These are phyloP conservation scores for Subanguina moxae DNA, from an alignment of 1,140 invertebrate genomes.

Conservation along the genomic window DNA sequence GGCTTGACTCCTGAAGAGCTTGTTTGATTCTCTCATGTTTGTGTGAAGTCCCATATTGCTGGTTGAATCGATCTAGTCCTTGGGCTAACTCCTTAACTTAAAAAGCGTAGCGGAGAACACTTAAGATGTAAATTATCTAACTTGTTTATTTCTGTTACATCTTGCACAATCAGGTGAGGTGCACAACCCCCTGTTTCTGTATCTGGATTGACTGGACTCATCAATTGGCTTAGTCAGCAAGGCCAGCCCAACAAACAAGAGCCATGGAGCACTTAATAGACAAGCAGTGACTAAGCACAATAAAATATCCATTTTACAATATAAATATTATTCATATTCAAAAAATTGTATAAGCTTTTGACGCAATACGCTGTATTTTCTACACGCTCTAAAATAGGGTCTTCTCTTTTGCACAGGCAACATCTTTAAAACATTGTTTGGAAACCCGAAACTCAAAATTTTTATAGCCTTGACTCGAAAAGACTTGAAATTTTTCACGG, in stretches of 20 bases:
- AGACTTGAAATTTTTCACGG: no score
- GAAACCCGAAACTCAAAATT: no score
- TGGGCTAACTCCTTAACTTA: slow-evolving; percentile 19
- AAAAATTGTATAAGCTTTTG: no score
- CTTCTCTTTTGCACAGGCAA: no score
- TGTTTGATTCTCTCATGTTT: neutral
- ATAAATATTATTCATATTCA: no score
- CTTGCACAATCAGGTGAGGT: slow-evolving; percentile 20
- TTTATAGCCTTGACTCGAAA: no score
- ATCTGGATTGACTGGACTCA: neutral
- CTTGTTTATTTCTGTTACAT: slow-evolving; percentile 17
- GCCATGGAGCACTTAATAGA: neutral
- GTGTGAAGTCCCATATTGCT: neutral
- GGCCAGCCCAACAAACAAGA: neutral
- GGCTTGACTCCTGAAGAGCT: neutral
- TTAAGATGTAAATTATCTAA: slow-evolving; percentile 11
- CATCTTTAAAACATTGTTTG: no score
- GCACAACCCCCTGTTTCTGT: slow-evolving; percentile 3
- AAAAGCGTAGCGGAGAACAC: neutral
- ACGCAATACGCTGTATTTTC: no score
- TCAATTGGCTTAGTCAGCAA: neutral
- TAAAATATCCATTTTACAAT: no score
- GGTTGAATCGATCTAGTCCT: slow-evolving; percentile 14
- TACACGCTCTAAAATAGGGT: no score
- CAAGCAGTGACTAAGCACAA: neutral